A percentile compares a stretch with the other conserved stretches of the same genome.
These are phyloP conservation scores for Gavia stellata DNA, from an alignment of 2,113 vertebrate genomes.

Conservation along the genomic window DNA sequence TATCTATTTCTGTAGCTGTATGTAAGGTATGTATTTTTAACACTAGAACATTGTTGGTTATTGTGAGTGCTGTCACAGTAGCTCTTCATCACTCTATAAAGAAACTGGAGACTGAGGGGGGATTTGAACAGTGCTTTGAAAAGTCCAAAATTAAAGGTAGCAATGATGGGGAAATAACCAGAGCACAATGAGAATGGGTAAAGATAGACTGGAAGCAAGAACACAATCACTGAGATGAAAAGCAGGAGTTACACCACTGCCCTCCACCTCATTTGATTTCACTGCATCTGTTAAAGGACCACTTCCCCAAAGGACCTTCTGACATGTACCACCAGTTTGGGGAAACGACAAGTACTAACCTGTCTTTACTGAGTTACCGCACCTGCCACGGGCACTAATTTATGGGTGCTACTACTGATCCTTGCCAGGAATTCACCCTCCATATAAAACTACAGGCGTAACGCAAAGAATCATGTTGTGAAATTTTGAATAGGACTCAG, in stretches of 20 bases:
- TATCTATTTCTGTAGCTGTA: neutral
- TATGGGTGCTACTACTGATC: neutral
- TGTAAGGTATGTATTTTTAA: neutral
- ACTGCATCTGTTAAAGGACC: neutral
- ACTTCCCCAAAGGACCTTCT: neutral
- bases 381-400: fast-evolving
- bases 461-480: neutral
- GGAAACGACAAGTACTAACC: neutral
- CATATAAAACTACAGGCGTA: neutral
- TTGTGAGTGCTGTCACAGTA: neutral
- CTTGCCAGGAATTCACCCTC: neutral
- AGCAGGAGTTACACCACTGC: neutral
- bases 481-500: neutral
- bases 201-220: neutral
- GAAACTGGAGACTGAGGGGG: neutral
- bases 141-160: neutral
- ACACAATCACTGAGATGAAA: neutral
- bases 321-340: neutral
- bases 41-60: neutral
- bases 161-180: neutral
- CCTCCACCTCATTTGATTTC: neutral
- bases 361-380: neutral
- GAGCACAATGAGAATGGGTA: neutral
- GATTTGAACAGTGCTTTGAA: neutral
- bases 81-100: neutral